These are phyloP conservation scores for Platycheirus rosarum DNA, from an alignment of 2,888 invertebrate species.

Conservation along the genomic window DNA sequence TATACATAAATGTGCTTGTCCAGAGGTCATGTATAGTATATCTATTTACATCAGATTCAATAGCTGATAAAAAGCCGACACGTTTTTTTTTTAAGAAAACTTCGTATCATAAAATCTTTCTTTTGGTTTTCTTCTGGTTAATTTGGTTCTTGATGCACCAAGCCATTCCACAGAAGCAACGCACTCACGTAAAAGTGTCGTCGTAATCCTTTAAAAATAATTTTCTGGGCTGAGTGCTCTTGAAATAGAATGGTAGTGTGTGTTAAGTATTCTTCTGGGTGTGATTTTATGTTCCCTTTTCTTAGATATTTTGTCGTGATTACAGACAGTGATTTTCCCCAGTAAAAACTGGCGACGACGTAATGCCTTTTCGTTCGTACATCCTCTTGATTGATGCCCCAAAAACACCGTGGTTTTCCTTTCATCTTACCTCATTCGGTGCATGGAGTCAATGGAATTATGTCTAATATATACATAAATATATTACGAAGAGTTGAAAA, in stretches of 20 bases:
- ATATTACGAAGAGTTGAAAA: constrained; percentile 5
- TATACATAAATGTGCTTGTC: constrained; percentile 11
- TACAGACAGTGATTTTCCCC: constrained; percentile 27
- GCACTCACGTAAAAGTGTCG: constrained; percentile 19
- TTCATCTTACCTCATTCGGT: constrained; percentile 35
- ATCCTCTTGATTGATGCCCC: constrained; percentile 47
- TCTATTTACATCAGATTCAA: constrained; percentile 13
- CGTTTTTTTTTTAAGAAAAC: neutral
- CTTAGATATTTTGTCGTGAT: constrained; percentile 44
- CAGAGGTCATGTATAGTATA: too few species aligned
- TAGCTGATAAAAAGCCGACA: constrained; percentile 15
- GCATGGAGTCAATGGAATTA: constrained; percentile 23
- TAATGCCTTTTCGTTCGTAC: constrained; percentile 17
- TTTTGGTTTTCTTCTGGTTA: constrained; percentile 34
- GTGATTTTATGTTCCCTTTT: constrained; percentile 28
- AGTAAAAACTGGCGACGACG: neutral
- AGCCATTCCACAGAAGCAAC: constrained; percentile 27
- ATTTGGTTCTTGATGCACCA: constrained; percentile 36
- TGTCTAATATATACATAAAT: neutral
- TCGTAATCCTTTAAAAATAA: constrained; percentile 47
- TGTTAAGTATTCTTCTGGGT: constrained; percentile 57
- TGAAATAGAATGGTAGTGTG: constrained; percentile 65
- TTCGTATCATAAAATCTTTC: constrained; percentile 12
- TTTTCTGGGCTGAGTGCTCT: constrained; percentile 49
- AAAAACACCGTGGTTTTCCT: constrained; percentile 21